Evolutionary conservation across 2,888 invertebrate genomes (phyloP), one percentile per base, ranked within the genome.

Genomic region (Altica lythri): DNA sequence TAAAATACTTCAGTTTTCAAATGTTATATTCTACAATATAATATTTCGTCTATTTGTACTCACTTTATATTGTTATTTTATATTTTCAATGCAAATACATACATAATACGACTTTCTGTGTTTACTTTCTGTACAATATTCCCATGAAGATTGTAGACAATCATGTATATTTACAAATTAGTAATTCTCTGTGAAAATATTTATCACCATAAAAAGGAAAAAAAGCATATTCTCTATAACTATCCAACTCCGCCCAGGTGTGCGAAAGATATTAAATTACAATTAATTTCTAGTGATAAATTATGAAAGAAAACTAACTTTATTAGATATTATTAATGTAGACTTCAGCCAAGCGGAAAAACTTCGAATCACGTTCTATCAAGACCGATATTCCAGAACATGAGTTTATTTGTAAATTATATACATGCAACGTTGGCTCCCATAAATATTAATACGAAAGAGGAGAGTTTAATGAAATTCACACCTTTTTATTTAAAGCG

Each of bases 301-400:
- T 22, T 8, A 22, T 9, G 22, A 40, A 8, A 40, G 40, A 25
- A 40, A 40, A 22, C 22, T 22, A 10, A 40, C 40, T 40, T 40
- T 40, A 40, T 40, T 40, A 40, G 13, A 13, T 22, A 40, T 40
- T 40, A 40, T 40, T 40, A 40, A 40, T 40, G 25, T 40, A 19
- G 5, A 9, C 13, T 17, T 14, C 17, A 47, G 25, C 37, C 35
- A 29, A 47, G 37, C 47, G 47, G 27, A 47, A 47, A 35, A 37
- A 47, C 18, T 37, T 25, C 16, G 27, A 25, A 47, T 37, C 47
- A 47, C 47, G 47, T 27, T 47, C 25, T 27, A 47, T 47, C 37
- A 37, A 47, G 47, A 27, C 25, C 27, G 37, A 47, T 47, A 40
- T 40, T 40, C 40, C 22, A 40, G 40, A 22, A 40, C 40, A 25